A percentile compares a stretch with the other conserved stretches of the same genome.
These are phyloP conservation scores for Tyria jacobaeae DNA, from an alignment of 2,888 invertebrate genomes.

Conservation along the genomic window DNA sequence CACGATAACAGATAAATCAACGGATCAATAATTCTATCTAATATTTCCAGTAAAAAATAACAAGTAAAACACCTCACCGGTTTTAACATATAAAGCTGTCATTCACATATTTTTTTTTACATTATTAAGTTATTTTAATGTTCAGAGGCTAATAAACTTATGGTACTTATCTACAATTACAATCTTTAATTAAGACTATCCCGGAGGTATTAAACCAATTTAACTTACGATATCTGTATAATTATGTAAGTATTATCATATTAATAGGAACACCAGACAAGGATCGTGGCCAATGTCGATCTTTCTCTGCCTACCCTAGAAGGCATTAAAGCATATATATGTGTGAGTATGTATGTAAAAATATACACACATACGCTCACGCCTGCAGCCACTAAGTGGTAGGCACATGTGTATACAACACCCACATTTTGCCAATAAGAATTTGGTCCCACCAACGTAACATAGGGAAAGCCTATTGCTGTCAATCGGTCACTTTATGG, in stretches of 20 bases:
- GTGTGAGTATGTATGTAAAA: no score
- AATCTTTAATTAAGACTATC: conserved; percentile 11
- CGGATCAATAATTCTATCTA: neutral
- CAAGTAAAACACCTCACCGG: neutral
- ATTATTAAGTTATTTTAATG: conserved; percentile 7
- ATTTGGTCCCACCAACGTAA: no score
- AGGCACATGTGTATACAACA: no score
- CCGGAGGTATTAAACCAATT: neutral
- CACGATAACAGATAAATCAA: neutral
- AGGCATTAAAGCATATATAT: no score
- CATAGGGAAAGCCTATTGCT: no score
- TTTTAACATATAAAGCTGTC: conserved; percentile 2
- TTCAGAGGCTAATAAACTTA: neutral
- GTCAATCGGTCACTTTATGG: no score
- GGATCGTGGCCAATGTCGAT: no score
- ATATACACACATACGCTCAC: no score
- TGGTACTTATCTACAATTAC: conserved; percentile 1
- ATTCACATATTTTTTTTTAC: conserved; percentile 2
- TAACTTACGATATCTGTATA: neutral
- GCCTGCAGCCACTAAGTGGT: no score
- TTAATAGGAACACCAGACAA: no score
- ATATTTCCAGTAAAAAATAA: neutral
- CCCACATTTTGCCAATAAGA: no score
- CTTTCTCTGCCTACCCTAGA: no score
- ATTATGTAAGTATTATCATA: neutral